Conservation (phyloP, 2,888 invertebrate genomes). For the Scaeva pyrastri region DNA sequence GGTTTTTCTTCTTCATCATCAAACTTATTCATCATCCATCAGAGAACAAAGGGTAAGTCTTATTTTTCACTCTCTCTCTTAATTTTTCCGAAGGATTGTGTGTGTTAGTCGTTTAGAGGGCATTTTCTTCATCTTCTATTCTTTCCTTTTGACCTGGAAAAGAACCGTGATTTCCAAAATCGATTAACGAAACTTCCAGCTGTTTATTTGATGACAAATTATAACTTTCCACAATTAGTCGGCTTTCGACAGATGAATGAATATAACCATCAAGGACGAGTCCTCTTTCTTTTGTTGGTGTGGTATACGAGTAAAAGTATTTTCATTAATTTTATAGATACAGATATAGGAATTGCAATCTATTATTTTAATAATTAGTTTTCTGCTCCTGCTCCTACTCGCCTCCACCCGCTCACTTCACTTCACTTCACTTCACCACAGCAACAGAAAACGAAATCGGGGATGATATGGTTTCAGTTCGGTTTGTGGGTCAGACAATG, state of each 20-base stretch:
- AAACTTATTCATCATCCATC: constrained; percentile 19
- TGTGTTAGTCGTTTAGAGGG: constrained; percentile 15
- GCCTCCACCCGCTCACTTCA: neutral
- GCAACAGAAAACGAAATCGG: too few relatives aligned
- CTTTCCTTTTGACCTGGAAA: constrained; percentile 40
- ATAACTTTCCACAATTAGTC: constrained; percentile 57
- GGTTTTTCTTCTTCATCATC: neutral
- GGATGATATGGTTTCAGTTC: neutral
- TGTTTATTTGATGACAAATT: constrained; percentile 71
- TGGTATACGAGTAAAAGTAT: neutral
- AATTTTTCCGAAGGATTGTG: neutral
- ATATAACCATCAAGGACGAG: constrained; percentile 30
- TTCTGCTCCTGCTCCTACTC: neutral
- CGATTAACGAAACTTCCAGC: constrained; percentile 73
- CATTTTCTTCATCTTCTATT: constrained; percentile 11
- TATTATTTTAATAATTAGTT: constrained; percentile 24
- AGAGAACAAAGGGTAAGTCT: constrained; percentile 72
- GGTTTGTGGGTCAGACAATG: constrained; percentile 23
- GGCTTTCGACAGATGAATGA: constrained; percentile 62
- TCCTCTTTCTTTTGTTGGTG: neutral
- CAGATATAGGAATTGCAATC: neutral
- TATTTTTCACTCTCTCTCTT: neutral
- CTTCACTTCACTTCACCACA: neutral
- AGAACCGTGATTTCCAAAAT: constrained; percentile 57
- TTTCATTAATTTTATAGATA: neutral